These are phyloP conservation scores for Apodemia duryi DNA, from an alignment of 2,888 invertebrate genomes.

Conservation along the genomic window DNA sequence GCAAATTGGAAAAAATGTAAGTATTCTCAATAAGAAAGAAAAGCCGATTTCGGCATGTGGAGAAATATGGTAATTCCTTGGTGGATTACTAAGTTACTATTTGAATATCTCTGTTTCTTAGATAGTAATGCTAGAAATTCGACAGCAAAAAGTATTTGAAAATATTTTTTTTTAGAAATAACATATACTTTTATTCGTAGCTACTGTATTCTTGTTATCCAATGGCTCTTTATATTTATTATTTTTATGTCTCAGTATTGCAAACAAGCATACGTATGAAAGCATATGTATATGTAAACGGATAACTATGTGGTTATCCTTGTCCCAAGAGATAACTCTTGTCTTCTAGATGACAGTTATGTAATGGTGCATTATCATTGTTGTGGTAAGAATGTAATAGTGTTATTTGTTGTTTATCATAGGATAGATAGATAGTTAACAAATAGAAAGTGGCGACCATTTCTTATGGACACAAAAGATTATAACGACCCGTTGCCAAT, in stretches of 20 bases:
- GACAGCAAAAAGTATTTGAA: neutral
- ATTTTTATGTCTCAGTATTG: neutral
- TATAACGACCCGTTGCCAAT: too few species aligned
- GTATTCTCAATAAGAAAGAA: neutral
- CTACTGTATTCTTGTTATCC: neutral
- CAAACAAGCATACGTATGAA: neutral
- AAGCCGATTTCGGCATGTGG: constrained; percentile 8
- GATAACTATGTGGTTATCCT: too few species aligned
- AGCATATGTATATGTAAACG: too few species aligned
- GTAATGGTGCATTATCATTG: too few species aligned
- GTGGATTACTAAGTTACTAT: constrained; percentile 10
- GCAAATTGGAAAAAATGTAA: neutral
- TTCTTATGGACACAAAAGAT: too few species aligned
- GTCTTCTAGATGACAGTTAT: too few species aligned
- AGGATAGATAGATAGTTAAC: too few species aligned
- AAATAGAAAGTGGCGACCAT: too few species aligned
- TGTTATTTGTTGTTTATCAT: too few species aligned
- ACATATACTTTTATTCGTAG: neutral
- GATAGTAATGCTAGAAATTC: neutral
- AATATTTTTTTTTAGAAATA: neutral
- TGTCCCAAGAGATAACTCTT: too few species aligned
- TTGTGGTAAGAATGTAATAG: too few species aligned
- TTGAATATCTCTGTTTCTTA: neutral
- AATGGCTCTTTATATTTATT: neutral
- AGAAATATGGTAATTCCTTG: neutral